A percentile compares a stretch with the other conserved stretches of the same genome.
Conservation (phyloP, 2,113 vertebrate genomes). For the Tapirus terrestris region DNA sequence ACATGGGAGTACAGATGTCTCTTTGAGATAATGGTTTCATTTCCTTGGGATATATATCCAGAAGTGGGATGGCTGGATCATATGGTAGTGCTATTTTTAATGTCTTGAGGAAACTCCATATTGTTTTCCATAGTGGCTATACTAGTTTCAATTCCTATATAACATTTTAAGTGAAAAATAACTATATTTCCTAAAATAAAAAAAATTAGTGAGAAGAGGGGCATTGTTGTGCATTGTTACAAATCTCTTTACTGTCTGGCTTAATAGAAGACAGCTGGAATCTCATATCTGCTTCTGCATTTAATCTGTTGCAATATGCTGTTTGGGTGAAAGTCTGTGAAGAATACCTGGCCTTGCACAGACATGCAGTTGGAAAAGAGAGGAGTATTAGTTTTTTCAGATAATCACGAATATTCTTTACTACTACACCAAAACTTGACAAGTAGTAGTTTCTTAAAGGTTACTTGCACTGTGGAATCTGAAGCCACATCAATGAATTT, state of each 20-base stretch:
- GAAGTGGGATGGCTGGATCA: background rate
- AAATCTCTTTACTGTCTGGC: background rate
- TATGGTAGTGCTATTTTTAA: background rate
- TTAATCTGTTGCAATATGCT: background rate
- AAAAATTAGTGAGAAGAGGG: background rate
- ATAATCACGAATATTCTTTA: background rate
- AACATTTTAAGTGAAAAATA: background rate
- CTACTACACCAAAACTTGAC: background rate
- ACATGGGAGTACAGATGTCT: background rate
- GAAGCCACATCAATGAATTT: background rate
- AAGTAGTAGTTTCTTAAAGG: background rate
- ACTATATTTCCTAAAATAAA: slow-evolving; percentile 21
- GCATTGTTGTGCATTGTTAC: background rate
- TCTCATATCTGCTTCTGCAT: background rate
- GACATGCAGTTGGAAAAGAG: background rate
- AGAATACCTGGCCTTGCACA: background rate
- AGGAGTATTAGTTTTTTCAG: background rate
- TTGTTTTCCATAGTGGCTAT: background rate
- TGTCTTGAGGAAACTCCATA: background rate
- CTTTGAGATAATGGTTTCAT: background rate
- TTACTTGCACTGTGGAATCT: background rate
- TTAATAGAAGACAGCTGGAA: background rate
- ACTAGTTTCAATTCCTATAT: background rate
- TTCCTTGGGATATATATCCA: background rate
- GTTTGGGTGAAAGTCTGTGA: background rate